A percentile compares a stretch with the other conserved stretches of the same genome.
Evolutionary conservation across 2,888 invertebrate species (phyloP).

Genomic region (Phlogophora meticulosa): DNA sequence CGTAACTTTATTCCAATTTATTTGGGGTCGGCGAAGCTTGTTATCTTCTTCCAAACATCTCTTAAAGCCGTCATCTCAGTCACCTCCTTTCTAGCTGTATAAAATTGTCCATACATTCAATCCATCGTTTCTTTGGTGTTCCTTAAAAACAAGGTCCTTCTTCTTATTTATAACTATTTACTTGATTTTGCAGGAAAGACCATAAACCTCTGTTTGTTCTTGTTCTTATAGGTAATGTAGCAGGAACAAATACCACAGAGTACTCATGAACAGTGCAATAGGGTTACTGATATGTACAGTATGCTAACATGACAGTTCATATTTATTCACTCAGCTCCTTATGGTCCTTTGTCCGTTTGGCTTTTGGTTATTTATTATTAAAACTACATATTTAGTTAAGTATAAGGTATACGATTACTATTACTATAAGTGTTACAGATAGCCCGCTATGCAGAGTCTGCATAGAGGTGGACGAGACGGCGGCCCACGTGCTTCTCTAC

Average conservation of each 20-base stretch:
- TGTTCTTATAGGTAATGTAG: conserved; percentile 53
- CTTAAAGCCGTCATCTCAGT: too few species aligned
- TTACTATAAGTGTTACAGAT: too few species aligned
- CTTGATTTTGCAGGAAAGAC: conserved; percentile 23
- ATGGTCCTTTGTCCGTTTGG: conserved; percentile 27
- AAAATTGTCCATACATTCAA: too few species aligned
- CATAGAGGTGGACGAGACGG: too few species aligned
- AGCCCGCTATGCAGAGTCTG: too few species aligned
- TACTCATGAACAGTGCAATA: conserved; percentile 22
- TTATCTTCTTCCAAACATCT: too few species aligned
- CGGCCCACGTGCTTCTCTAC: too few species aligned
- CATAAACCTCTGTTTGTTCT: conserved; percentile 17
- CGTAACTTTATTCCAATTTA: too few species aligned
- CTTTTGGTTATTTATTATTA: conserved; percentile 14
- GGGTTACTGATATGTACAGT: conserved; percentile 28
- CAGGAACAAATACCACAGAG: conserved; percentile 66
- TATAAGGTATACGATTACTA: neutral
- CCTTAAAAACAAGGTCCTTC: neutral
- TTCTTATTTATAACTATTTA: neutral
- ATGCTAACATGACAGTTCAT: conserved; percentile 23
- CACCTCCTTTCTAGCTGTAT: too few species aligned
- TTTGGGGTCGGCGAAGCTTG: too few species aligned
- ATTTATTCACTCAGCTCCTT: conserved; percentile 34
- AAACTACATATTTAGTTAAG: neutral
- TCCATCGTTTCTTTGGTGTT: too few species aligned